These are phyloP conservation scores for Microplitis manilae DNA, from an alignment of 2,888 invertebrate genomes.

Conservation along the genomic window DNA sequence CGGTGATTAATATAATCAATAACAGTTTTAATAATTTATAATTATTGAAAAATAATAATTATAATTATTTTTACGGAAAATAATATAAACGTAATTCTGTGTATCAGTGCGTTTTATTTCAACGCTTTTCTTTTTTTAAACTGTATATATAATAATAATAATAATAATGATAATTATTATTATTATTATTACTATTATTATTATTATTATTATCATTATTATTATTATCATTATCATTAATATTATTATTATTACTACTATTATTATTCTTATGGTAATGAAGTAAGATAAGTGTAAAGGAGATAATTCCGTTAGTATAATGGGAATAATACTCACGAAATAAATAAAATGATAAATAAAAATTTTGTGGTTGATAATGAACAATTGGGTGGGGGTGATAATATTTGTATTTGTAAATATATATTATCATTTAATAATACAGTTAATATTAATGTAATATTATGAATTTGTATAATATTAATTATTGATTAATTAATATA, in stretches of 20 bases:
- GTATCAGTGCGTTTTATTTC: slow-evolving; percentile 28
- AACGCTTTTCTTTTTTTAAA: slow-evolving; percentile 27
- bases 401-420: slow-evolving; percentile 37
- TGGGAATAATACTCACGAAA: slow-evolving; percentile 37
- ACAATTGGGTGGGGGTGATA: slow-evolving; percentile 32
- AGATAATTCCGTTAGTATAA: slow-evolving; percentile 39
- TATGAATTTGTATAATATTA: slow-evolving; percentile 33
- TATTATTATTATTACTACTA: too few relatives aligned
- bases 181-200: too few relatives aligned
- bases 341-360: neutral
- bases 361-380: slow-evolving; percentile 13
- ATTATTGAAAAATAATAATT: neutral
- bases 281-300: slow-evolving; percentile 32
- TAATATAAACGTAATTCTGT: neutral
- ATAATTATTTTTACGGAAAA: slow-evolving; percentile 13
- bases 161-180: neutral
- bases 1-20: slow-evolving; percentile 5
- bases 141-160: slow-evolving; percentile 39
- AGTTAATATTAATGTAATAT: slow-evolving; percentile 25
- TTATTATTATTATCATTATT: too few relatives aligned
- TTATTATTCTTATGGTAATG: too few relatives aligned
- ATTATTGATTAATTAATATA: slow-evolving; percentile 21
- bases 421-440: slow-evolving; percentile 21
- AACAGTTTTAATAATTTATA: neutral
- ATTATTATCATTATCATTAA: neutral